Percentiles rank a stretch among this genome's conserved stretches.
Evolutionary conservation across 2,113 vertebrate genomes (phyloP).

Genomic region (Thermophis baileyi): DNA sequence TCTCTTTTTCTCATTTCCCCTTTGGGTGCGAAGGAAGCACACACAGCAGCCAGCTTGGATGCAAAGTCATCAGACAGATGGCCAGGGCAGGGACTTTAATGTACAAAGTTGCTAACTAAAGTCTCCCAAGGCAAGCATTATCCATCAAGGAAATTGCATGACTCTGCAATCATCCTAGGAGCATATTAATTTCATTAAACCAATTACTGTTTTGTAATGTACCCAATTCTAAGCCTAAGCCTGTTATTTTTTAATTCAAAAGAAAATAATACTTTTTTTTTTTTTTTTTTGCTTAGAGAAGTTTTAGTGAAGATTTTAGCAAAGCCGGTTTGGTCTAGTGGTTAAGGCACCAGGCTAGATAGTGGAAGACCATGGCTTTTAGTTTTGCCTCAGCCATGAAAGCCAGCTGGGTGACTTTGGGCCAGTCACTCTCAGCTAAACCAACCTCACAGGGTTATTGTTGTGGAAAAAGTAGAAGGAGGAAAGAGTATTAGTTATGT

Average conservation of each 20-base stretch:
- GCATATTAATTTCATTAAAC: constrained; percentile 29
- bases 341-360: background rate
- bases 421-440: too few species aligned
- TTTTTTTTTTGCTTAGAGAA: background rate
- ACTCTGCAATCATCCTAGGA: constrained; percentile 1
- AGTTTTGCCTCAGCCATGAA: background rate
- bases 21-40: background rate
- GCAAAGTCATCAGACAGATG: constrained; percentile 17
- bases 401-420: background rate
- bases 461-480: too few species aligned
- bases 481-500: too few species aligned
- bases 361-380: background rate
- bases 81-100: constrained; percentile 8
- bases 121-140: constrained; percentile 24
- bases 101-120: constrained; percentile 4
- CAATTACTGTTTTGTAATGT: constrained; percentile 19
- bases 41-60: background rate
- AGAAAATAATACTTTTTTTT: background rate
- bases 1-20: background rate
- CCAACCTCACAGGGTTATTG: too few species aligned
- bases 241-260: background rate
- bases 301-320: background rate
- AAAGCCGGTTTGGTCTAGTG: background rate
- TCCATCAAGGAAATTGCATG: constrained; percentile 24
- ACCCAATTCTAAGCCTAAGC: constrained; percentile 2